Conservation (phyloP, 1,140 invertebrate species). For the Micrasema minimum region DNA sequence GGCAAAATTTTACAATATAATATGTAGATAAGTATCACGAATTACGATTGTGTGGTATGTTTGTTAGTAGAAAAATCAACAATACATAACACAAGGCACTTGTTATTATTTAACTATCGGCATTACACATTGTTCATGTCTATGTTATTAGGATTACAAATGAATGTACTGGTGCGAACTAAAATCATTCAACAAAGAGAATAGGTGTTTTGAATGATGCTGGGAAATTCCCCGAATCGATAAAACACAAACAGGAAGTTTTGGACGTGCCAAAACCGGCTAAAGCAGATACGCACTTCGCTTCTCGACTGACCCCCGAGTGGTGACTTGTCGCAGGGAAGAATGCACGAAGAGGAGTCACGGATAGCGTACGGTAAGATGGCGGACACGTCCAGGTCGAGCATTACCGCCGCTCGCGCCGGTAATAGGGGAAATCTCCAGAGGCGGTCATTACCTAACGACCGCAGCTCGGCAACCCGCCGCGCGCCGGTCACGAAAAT, state of each 20-base stretch:
- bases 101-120: too few species aligned
- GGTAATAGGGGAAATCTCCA: conserved; percentile 34
- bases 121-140: too few species aligned
- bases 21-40: too few species aligned
- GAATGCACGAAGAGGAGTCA: conserved; percentile 24
- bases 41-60: too few species aligned
- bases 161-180: too few species aligned
- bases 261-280: not conserved
- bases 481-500: conserved; percentile 45
- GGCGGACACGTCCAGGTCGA: conserved; percentile 8
- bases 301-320: conserved; percentile 15
- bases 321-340: conserved; percentile 17
- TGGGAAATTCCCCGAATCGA: too few species aligned
- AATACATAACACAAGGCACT: too few species aligned
- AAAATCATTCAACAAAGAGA: too few species aligned
- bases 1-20: too few species aligned
- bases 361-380: not conserved
- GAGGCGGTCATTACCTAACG: conserved; percentile 40
- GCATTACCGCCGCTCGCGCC: not conserved
- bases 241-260: not conserved
- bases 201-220: too few species aligned
- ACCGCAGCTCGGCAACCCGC: conserved; percentile 31
- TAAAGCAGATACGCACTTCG: not conserved
- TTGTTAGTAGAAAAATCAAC: too few species aligned
- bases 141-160: too few species aligned